phyloP scores from a whole-genome alignment of 2,888 invertebrate species.

The Himalopsyche anomala region DNA sequence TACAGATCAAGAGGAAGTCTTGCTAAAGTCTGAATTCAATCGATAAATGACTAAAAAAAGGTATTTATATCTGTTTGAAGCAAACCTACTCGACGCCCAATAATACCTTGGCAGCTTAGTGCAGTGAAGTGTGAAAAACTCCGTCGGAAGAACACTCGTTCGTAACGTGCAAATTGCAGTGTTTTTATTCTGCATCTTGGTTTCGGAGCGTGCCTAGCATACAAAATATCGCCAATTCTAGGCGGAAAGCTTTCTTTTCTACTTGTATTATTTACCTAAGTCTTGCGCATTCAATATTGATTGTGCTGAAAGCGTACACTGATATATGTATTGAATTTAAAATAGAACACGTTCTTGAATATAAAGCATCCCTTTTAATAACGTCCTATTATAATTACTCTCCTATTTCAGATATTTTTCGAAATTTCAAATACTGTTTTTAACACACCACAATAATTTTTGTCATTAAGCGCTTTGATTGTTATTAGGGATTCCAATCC shows the following conservation, averaged over 20 bases:
- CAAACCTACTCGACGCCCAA: conserved; percentile 7
- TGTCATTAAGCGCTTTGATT: too few relatives aligned
- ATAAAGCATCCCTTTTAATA: background rate
- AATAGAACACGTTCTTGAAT: conserved; percentile 6
- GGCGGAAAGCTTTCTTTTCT: conserved; percentile 31
- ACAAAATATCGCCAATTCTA: conserved; percentile 38
- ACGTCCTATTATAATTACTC: background rate
- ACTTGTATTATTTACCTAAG: conserved; percentile 34
- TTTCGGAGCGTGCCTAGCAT: conserved; percentile 50
- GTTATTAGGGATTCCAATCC: too few relatives aligned
- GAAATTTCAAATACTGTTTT: too few relatives aligned
- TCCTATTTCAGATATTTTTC: background rate
- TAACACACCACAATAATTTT: too few relatives aligned
- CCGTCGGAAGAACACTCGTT: conserved; percentile 33
- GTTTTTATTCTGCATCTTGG: conserved; percentile 57
- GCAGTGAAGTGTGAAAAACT: conserved; percentile 43
- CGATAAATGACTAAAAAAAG: background rate
- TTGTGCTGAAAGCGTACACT: conserved; percentile 31
- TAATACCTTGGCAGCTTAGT: conserved; percentile 9
- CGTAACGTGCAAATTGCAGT: conserved; percentile 57
- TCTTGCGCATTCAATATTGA: conserved; percentile 30
- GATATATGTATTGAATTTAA: conserved; percentile 34
- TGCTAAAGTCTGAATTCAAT: background rate
- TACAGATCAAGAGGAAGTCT: too few relatives aligned
- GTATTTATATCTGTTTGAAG: background rate